Conservation (phyloP, 2,888 invertebrate species). For the Meliscaeva auricollis region DNA sequence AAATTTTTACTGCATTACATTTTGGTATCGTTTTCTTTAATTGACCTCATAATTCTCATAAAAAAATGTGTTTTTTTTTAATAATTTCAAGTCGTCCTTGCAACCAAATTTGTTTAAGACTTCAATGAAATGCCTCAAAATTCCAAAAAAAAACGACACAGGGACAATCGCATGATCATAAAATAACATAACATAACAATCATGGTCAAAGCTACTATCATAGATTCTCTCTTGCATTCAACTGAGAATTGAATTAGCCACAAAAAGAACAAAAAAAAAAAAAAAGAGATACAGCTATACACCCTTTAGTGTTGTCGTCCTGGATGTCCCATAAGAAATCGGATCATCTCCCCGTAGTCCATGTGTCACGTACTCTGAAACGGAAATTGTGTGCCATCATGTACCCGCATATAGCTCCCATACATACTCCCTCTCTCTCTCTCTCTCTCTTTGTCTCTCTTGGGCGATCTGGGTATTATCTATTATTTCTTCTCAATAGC, state of each 20-base stretch:
- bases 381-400: slow-evolving; percentile 53
- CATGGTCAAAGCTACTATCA: slow-evolving; percentile 55
- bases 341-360: slow-evolving; percentile 31
- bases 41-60: too few species aligned
- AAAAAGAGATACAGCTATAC: background rate
- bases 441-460: slow-evolving; percentile 3
- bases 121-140: background rate
- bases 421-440: too few species aligned
- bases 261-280: slow-evolving; percentile 14
- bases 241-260: slow-evolving; percentile 66
- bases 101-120: background rate
- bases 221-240: slow-evolving; percentile 4
- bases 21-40: too few species aligned
- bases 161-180: background rate
- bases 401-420: background rate
- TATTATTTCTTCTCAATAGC: slow-evolving; percentile 73
- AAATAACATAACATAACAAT: background rate
- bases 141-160: background rate
- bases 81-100: too few species aligned
- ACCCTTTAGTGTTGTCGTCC: slow-evolving; percentile 8
- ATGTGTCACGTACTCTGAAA: slow-evolving; percentile 53
- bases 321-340: background rate
- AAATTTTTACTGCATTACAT: too few species aligned
- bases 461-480: slow-evolving; percentile 29
- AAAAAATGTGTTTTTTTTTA: too few species aligned